phyloP scores from a whole-genome alignment of 2,797 vertebrate species.

The Helostoma temminkii region DNA sequence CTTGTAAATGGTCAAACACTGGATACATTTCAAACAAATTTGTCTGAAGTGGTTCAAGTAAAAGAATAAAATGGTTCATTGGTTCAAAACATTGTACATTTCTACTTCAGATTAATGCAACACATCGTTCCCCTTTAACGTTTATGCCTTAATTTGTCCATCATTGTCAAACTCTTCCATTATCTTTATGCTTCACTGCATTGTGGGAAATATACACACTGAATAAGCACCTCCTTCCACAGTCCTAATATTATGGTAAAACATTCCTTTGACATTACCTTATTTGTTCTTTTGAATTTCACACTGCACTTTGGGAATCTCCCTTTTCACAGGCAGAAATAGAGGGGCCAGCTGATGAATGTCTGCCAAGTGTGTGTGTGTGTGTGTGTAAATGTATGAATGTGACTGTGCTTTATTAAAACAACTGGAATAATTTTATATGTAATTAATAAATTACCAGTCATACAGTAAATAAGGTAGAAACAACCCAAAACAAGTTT shows the following conservation, averaged over 20 bases:
- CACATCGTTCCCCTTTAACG: neutral
- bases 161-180: neutral
- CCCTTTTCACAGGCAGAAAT: slow-evolving; percentile 43
- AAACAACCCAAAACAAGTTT: neutral
- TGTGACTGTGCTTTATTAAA: neutral
- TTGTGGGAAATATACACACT: slow-evolving; percentile 42
- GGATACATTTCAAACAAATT: slow-evolving; percentile 21
- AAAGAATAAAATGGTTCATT: neutral
- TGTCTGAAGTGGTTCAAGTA: slow-evolving; percentile 16
- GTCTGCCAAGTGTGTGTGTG: slow-evolving; percentile 22
- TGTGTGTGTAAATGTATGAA: neutral
- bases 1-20: slow-evolving; percentile 14
- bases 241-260: slow-evolving; percentile 52
- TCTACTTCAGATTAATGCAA: slow-evolving; percentile 1
- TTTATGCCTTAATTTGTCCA: slow-evolving; percentile 11
- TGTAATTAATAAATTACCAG: neutral
- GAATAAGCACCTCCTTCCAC: slow-evolving; percentile 46
- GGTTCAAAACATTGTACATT: slow-evolving; percentile 11
- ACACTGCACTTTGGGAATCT: slow-evolving; percentile 49
- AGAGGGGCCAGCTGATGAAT: slow-evolving; percentile 13
- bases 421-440: neutral
- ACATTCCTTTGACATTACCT: slow-evolving; percentile 60
- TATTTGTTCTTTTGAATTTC: slow-evolving; percentile 57
- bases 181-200: slow-evolving; percentile 48
- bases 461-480: neutral